These are phyloP conservation scores for Orchestia grillus DNA, from an alignment of 1,140 invertebrate species.

Conservation along the genomic window DNA sequence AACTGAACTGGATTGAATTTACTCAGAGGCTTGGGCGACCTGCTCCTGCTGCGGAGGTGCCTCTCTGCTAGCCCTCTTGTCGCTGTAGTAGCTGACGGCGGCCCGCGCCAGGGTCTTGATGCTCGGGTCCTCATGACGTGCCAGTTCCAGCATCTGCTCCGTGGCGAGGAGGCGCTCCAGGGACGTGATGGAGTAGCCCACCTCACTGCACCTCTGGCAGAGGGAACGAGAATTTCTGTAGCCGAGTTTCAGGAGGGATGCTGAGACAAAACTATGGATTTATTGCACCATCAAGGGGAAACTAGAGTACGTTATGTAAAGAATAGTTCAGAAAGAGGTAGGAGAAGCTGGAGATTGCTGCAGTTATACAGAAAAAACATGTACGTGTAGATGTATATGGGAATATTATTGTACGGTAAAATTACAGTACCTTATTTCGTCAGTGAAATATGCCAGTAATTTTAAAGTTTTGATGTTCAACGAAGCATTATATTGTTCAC, in stretches of 20 bases:
- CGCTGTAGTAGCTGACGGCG: constrained; percentile 44
- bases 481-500: too few relatives aligned
- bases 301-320: too few relatives aligned
- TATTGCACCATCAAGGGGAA: neutral
- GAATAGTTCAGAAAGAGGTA: too few relatives aligned
- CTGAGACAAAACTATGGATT: neutral
- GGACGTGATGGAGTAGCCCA: neutral
- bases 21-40: neutral
- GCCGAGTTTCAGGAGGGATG: neutral
- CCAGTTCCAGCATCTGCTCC: neutral
- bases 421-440: too few relatives aligned
- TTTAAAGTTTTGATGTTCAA: too few relatives aligned
- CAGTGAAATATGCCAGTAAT: too few relatives aligned
- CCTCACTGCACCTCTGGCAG: neutral
- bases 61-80: neutral
- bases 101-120: constrained; percentile 15
- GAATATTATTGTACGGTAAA: too few relatives aligned
- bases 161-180: neutral
- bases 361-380: too few relatives aligned
- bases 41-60: neutral
- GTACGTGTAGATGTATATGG: too few relatives aligned
- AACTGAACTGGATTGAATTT: neutral
- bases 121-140: neutral
- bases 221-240: neutral
- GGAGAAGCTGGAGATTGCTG: too few relatives aligned